A percentile compares a stretch with the other conserved stretches of the same genome.
phyloP scores from a whole-genome alignment of 2,797 vertebrate genomes.

The Muraenolepis orangiensis region DNA sequence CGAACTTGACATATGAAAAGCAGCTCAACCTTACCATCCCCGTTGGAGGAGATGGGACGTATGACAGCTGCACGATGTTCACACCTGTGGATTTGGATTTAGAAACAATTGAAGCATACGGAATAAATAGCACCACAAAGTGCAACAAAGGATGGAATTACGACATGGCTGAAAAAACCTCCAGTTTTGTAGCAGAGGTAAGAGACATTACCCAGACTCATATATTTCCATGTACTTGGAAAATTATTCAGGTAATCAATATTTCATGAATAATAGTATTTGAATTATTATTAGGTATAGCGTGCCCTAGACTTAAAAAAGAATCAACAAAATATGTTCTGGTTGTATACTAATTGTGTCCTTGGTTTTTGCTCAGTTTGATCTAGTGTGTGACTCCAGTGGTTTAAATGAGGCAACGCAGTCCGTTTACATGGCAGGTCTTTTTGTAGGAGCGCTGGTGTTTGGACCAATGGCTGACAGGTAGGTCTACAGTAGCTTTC shows the following conservation, averaged over 20 bases:
- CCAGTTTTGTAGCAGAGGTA: slow-evolving; percentile 68
- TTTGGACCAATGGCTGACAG: slow-evolving; percentile 83
- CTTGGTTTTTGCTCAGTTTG: slow-evolving; percentile 68
- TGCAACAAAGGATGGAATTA: slow-evolving; percentile 78
- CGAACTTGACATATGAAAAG: slow-evolving; percentile 76
- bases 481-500: slow-evolving; percentile 56
- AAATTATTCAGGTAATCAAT: too few species aligned
- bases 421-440: slow-evolving; percentile 83
- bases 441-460: slow-evolving; percentile 78
- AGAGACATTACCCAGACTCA: background rate
- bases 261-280: too few species aligned
- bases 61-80: slow-evolving; percentile 83
- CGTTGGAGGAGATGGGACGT: slow-evolving; percentile 51
- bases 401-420: slow-evolving; percentile 75
- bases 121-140: slow-evolving; percentile 73
- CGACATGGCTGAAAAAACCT: slow-evolving; percentile 50
- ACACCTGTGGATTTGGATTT: slow-evolving; percentile 72
- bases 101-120: slow-evolving; percentile 65
- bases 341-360: background rate
- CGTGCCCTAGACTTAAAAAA: background rate
- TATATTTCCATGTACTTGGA: too few species aligned
- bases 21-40: slow-evolving; percentile 80
- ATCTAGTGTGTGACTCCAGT: slow-evolving; percentile 80
- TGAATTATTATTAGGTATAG: background rate
- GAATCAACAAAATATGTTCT: too few species aligned